phyloP scores from a whole-genome alignment of 2,888 invertebrate genomes.

The Nomada ferruginata region DNA sequence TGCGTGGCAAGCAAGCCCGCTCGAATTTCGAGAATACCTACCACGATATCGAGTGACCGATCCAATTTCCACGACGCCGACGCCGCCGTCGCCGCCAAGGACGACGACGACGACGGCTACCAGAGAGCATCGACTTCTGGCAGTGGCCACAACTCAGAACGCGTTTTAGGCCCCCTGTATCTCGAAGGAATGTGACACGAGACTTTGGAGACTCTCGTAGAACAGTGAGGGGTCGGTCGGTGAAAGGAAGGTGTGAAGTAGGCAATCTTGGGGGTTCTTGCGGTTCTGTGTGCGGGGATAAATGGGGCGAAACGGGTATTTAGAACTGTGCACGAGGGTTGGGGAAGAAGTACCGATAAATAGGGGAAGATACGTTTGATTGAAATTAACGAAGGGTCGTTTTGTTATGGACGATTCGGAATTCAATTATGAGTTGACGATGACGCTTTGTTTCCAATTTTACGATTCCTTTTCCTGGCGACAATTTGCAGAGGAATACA shows the following conservation, averaged over 20 bases:
- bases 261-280: background rate
- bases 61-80: constrained; percentile 65
- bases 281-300: background rate
- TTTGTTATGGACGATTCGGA: background rate
- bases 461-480: too few relatives aligned
- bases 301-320: background rate
- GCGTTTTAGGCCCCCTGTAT: constrained; percentile 12
- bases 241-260: constrained; percentile 22
- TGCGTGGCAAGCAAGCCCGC: constrained; percentile 46
- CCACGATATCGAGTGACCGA: constrained; percentile 71
- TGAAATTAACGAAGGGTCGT: background rate
- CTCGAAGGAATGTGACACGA: constrained; percentile 25
- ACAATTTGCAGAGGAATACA: too few relatives aligned
- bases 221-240: background rate
- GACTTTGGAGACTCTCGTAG: background rate
- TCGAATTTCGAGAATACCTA: constrained; percentile 69
- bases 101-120: constrained; percentile 27
- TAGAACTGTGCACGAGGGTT: background rate
- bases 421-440: too few relatives aligned
- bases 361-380: background rate
- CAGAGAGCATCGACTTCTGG: background rate
- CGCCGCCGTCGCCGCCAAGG: background rate
- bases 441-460: too few relatives aligned
- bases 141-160: background rate
- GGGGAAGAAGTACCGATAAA: too few relatives aligned